A percentile compares a stretch with the other conserved stretches of the same genome.
Conservation (phyloP, 1,140 invertebrate genomes). For the Mycetomoellerius zeteki region DNA sequence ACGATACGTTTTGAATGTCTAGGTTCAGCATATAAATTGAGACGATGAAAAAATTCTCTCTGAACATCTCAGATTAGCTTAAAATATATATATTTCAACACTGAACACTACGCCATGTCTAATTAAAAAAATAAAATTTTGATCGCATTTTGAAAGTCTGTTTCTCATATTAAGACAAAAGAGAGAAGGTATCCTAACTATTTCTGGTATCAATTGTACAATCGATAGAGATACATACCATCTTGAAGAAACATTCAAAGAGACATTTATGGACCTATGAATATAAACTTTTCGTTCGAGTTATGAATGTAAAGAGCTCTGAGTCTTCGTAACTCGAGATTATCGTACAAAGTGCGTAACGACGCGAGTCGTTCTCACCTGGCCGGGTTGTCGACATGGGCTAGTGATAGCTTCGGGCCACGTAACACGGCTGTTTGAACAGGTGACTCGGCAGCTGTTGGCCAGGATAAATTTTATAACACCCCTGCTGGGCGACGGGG, state of each 20-base stretch:
- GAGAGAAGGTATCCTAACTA: too few species aligned
- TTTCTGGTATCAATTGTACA: not conserved
- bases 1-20: too few species aligned
- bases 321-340: slow-evolving; percentile 55
- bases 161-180: too few species aligned
- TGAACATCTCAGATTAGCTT: too few species aligned
- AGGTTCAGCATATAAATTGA: too few species aligned
- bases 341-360: slow-evolving; percentile 38
- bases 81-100: too few species aligned
- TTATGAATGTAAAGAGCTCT: slow-evolving; percentile 15
- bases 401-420: slow-evolving; percentile 66
- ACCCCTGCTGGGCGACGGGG: slow-evolving; percentile 51
- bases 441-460: slow-evolving; percentile 76
- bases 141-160: too few species aligned
- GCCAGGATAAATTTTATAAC: slow-evolving; percentile 71
- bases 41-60: too few species aligned
- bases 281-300: not conserved
- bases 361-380: slow-evolving; percentile 66
- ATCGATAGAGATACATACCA: not conserved
- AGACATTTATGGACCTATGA: not conserved
- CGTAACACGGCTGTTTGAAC: slow-evolving; percentile 74
- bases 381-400: slow-evolving; percentile 51
- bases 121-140: too few species aligned
- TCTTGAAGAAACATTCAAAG: not conserved
- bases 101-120: too few species aligned